Evolutionary conservation across 2,797 vertebrate species (phyloP), one percentile per base, ranked within the genome.

Genomic region (Coendou prehensilis): DNA sequence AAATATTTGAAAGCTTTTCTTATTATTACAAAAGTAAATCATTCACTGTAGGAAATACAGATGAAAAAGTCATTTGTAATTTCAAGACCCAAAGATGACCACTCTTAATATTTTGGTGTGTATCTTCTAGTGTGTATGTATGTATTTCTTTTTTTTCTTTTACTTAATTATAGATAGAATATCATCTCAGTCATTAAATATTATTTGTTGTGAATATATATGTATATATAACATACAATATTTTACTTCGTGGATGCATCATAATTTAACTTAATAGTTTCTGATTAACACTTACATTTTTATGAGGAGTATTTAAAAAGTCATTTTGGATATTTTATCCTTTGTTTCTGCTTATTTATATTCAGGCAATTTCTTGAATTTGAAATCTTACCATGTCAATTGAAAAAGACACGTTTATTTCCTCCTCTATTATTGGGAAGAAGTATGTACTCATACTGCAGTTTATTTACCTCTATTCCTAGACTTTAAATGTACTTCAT

Each of bases 1-100:
- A 97, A 96, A 63, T 95, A 81, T 57, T 92, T 95, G 71, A 87
- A 89, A 96, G 26, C 18, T 87, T 96, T 88, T 81, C 82, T 94
- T 92, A 23, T 87, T 87, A 64, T 86, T 92, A 61, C 37, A 93
- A 92, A 89, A 85, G 59, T 91, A 87, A 91, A 75, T 93, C n/a
- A 76, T 90, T 96, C 14, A 69, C 81, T 93, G 17, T 95, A 85
- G 85, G 88, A 95, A 92, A 86, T 82, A 56, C 4, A 93, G 28
- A 47, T 87, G 83, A 61, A 73, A 28, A 91, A 84, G 63, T 90
- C 33, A 64, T 59, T 41, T 93, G 23, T 96, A 78, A 87, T 93
- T 56, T 15, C n/a, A 30, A 79, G 63, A 91, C 30, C 50, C 47
- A 91, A 59, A 88, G 71, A 73, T 92, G 69, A 89, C 63, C 37